Percentiles rank a stretch among this genome's conserved stretches.
Evolutionary conservation across 1,140 invertebrate species (phyloP).

Genomic region (Lucilia sericata): DNA sequence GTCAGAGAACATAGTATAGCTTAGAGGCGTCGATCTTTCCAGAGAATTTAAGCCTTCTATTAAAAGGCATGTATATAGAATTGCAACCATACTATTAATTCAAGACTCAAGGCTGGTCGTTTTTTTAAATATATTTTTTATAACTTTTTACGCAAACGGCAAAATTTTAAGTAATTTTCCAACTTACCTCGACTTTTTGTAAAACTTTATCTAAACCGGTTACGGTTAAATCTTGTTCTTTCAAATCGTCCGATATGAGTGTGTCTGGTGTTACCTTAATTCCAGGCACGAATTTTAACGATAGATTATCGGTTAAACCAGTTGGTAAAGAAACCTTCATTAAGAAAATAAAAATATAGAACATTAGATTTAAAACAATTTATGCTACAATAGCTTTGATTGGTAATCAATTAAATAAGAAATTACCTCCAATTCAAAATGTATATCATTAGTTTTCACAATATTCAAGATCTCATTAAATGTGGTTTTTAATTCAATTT

Average conservation of each 20-base stretch:
- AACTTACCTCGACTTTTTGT: conserved; percentile 64
- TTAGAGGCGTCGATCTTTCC: too few relatives aligned
- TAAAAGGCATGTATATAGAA: too few relatives aligned
- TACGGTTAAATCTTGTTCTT: conserved; percentile 61
- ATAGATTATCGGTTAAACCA: conserved; percentile 60
- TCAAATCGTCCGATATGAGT: conserved; percentile 54
- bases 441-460: conserved; percentile 59
- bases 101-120: too few relatives aligned
- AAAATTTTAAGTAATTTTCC: background rate
- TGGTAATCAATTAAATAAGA: conserved; percentile 15
- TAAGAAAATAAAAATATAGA: conserved; percentile 7
- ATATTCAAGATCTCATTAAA: conserved; percentile 58
- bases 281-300: conserved; percentile 64
- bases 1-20: too few relatives aligned
- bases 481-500: conserved; percentile 54
- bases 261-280: conserved; percentile 58
- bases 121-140: too few relatives aligned
- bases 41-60: too few relatives aligned
- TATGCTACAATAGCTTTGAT: background rate
- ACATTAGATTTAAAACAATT: background rate
- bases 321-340: conserved; percentile 56
- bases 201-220: conserved; percentile 64
- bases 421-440: conserved; percentile 60
- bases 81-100: too few relatives aligned
- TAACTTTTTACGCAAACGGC: too few relatives aligned